A percentile compares a stretch with the other conserved stretches of the same genome.
phyloP scores from a whole-genome alignment of 2,888 invertebrate genomes.

The Romanomermis culicivorax region DNA sequence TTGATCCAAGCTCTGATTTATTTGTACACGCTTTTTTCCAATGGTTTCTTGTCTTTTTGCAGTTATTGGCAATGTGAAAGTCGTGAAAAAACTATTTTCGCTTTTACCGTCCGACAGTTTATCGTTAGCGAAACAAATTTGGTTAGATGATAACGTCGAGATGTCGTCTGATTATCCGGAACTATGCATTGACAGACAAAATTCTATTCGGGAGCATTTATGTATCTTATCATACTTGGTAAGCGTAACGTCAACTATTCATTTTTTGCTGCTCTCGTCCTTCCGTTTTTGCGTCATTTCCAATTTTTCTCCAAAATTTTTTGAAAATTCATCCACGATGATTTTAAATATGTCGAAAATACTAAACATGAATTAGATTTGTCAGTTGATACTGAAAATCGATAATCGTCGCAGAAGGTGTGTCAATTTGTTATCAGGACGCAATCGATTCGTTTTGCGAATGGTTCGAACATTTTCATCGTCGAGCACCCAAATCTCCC shows the following conservation, averaged over 20 bases:
- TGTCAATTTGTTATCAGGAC: slow-evolving; percentile 34
- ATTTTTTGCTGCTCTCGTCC: neutral
- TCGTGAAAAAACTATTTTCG: slow-evolving; percentile 51
- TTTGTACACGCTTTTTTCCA: too few relatives aligned
- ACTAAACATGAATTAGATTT: too few relatives aligned
- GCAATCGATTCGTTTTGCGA: slow-evolving; percentile 66
- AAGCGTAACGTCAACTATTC: slow-evolving; percentile 12
- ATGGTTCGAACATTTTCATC: slow-evolving; percentile 63
- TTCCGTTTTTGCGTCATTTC: too few relatives aligned
- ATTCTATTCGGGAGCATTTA: slow-evolving; percentile 53
- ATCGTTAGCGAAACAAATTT: neutral
- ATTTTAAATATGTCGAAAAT: too few relatives aligned
- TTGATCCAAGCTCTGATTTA: too few relatives aligned
- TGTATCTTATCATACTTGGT: slow-evolving; percentile 63
- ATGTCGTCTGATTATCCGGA: slow-evolving; percentile 24
- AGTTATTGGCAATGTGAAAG: slow-evolving; percentile 55
- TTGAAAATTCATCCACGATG: too few relatives aligned
- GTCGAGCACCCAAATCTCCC: slow-evolving; percentile 44
- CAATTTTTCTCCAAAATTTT: too few relatives aligned
- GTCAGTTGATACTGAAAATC: too few relatives aligned
- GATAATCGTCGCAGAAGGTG: neutral
- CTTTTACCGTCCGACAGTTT: slow-evolving; percentile 12
- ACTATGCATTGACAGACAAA: slow-evolving; percentile 35
- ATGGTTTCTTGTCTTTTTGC: slow-evolving; percentile 9
- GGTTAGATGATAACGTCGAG: neutral